These are phyloP conservation scores for Aporophyla lueneburgensis DNA, from an alignment of 2,888 invertebrate species.

Conservation along the genomic window DNA sequence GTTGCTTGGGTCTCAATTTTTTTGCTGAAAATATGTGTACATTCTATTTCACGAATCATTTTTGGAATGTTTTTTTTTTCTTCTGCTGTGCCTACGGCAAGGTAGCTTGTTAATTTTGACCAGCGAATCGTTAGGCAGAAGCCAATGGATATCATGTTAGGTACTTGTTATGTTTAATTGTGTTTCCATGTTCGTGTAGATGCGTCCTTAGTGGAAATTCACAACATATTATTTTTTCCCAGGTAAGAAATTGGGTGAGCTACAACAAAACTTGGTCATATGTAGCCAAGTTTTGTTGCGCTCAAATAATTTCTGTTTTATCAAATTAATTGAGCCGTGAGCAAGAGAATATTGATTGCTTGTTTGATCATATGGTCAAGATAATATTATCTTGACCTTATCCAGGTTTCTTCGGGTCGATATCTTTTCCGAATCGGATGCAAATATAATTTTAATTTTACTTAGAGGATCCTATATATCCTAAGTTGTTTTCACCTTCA, in stretches of 20 bases:
- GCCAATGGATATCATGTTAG: neutral
- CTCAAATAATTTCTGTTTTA: neutral
- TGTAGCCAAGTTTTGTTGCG: too few relatives aligned
- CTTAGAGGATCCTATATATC: neutral
- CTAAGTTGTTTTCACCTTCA: neutral
- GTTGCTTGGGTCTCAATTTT: conserved; percentile 13
- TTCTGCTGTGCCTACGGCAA: neutral
- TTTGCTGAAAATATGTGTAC: conserved; percentile 26
- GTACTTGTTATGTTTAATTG: neutral
- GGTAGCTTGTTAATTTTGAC: conserved; percentile 27
- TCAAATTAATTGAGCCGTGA: neutral
- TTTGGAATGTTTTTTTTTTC: conserved; percentile 2
- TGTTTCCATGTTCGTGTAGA: neutral
- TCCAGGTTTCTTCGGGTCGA: too few relatives aligned
- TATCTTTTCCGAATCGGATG: neutral
- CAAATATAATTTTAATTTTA: neutral
- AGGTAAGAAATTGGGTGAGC: neutral
- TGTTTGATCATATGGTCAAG: neutral
- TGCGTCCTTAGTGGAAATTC: neutral
- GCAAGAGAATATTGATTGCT: neutral
- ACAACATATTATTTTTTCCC: neutral
- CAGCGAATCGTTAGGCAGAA: neutral
- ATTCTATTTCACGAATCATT: conserved; percentile 3
- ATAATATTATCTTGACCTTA: neutral
- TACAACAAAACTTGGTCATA: neutral